Percentiles rank a stretch among this genome's conserved stretches.
Evolutionary conservation across 2,888 invertebrate species (phyloP).

Genomic region (Polietes domitor): DNA sequence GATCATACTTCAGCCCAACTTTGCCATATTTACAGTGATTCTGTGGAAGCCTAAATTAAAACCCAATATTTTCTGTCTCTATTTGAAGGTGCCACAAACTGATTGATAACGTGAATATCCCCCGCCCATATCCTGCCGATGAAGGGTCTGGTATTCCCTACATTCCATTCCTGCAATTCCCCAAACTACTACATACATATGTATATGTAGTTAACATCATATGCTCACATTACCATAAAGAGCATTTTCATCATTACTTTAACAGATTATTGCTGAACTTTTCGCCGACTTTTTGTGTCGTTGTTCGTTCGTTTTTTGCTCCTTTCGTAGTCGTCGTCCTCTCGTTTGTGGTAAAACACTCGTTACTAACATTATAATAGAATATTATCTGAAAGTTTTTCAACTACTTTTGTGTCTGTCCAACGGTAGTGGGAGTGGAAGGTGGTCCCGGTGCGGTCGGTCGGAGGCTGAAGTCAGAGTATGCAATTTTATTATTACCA

Average conservation of each 20-base stretch:
- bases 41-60: too few species aligned
- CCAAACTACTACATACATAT: too few species aligned
- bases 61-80: too few species aligned
- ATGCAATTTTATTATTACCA: constrained; percentile 46
- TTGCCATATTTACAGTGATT: too few species aligned
- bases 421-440: too few species aligned
- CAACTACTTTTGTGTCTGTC: constrained; percentile 23
- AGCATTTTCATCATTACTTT: constrained; percentile 32
- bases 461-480: background rate
- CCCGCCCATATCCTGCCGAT: too few species aligned
- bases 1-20: too few species aligned
- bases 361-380: constrained; percentile 31
- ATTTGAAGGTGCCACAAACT: too few species aligned
- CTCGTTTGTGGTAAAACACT: background rate
- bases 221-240: background rate
- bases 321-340: background rate
- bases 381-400: constrained; percentile 48
- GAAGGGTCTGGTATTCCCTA: too few species aligned
- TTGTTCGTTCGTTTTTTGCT: background rate
- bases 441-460: too few species aligned
- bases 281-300: background rate
- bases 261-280: constrained; percentile 36
- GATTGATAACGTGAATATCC: too few species aligned
- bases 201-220: background rate
- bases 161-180: too few species aligned